These are phyloP conservation scores for Ctenomys sociabilis DNA, from an alignment of 2,113 vertebrate species.

Conservation along the genomic window DNA sequence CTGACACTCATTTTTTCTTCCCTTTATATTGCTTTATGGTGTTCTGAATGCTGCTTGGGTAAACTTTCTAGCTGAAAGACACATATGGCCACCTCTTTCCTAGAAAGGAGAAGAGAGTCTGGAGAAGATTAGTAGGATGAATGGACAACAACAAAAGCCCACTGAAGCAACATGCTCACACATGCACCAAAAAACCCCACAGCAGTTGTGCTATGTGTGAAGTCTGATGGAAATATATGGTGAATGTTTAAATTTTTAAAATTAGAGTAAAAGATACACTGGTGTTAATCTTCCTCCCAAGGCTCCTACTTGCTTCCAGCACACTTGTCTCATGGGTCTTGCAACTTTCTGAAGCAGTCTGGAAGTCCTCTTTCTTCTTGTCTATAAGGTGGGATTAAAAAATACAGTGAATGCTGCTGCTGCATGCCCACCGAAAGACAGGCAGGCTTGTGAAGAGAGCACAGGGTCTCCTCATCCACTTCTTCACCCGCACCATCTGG, in stretches of 20 bases:
- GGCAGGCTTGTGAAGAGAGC: neutral
- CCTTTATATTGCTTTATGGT: neutral
- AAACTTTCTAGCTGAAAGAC: neutral
- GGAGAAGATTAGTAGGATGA: neutral
- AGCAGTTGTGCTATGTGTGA: neutral
- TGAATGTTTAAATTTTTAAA: neutral
- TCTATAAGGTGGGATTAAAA: neutral
- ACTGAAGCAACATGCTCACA: neutral
- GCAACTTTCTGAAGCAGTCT: neutral
- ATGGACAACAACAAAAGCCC: neutral
- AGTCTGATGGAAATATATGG: neutral
- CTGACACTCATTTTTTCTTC: neutral
- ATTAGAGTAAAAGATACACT: neutral
- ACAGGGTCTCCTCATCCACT: neutral
- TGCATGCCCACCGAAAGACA: neutral
- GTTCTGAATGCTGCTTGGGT: neutral
- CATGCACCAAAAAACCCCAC: too few species aligned
- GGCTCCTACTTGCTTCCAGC: neutral
- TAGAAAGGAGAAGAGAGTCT: neutral
- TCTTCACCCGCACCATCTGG: neutral
- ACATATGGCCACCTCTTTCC: neutral
- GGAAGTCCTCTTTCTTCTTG: neutral
- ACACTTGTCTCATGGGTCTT: neutral
- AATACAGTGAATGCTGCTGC: neutral
- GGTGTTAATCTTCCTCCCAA: neutral